These are phyloP conservation scores for Venustaconcha ellipsiformis DNA, from an alignment of 1,140 invertebrate genomes.

Conservation along the genomic window DNA sequence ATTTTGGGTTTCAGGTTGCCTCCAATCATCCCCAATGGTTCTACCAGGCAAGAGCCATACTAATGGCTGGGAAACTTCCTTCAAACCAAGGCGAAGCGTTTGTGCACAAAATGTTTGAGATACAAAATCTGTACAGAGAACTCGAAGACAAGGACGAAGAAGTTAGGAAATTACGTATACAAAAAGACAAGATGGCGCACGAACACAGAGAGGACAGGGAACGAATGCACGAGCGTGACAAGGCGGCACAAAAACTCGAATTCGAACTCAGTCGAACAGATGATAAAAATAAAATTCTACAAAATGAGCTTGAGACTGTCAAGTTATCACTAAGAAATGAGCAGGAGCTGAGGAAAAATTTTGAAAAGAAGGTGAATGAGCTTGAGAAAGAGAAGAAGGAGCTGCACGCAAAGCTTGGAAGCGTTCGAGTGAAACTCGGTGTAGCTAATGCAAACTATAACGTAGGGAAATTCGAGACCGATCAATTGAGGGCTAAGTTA, in stretches of 20 bases:
- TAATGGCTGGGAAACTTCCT: too few relatives aligned
- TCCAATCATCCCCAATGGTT: too few relatives aligned
- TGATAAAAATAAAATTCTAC: neutral
- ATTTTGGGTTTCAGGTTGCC: too few relatives aligned
- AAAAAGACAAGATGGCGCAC: neutral
- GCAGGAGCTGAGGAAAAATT: slow-evolving; percentile 13
- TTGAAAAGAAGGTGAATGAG: slow-evolving; percentile 22
- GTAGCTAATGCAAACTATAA: slow-evolving; percentile 27
- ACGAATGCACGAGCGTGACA: neutral
- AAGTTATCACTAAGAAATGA: slow-evolving; percentile 23
- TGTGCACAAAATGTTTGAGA: slow-evolving; percentile 19
- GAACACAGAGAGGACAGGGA: neutral
- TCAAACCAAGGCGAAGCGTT: neutral
- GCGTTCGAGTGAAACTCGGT: slow-evolving; percentile 17
- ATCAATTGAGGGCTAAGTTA: slow-evolving; percentile 15
- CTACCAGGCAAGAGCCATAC: too few relatives aligned
- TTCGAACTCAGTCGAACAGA: neutral
- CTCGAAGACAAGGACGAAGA: slow-evolving; percentile 12
- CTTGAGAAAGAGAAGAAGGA: slow-evolving; percentile 23
- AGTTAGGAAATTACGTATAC: slow-evolving; percentile 2
- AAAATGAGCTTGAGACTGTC: slow-evolving; percentile 20
- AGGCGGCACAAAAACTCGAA: neutral
- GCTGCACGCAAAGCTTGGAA: slow-evolving; percentile 7
- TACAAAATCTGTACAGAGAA: slow-evolving; percentile 20
- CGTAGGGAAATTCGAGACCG: slow-evolving; percentile 24